phyloP scores from a whole-genome alignment of 2,113 vertebrate species.

The Struthidea cinerea region DNA sequence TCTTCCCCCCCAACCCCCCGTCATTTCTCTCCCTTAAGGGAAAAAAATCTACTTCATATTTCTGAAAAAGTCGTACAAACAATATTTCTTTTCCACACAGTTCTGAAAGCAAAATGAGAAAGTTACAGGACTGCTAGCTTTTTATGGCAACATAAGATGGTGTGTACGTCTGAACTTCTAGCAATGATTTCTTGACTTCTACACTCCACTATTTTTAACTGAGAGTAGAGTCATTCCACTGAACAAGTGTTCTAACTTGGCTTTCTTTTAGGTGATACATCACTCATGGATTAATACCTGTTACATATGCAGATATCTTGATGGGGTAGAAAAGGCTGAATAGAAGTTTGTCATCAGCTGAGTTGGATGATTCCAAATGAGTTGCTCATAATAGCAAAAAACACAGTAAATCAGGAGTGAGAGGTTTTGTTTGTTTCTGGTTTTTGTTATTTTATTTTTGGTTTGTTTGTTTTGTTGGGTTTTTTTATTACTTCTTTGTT shows the following conservation, averaged over 20 bases:
- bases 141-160: background rate
- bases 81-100: background rate
- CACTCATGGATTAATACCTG: background rate
- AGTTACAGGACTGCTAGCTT: background rate
- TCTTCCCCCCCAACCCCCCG: accelerated
- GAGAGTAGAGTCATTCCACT: background rate
- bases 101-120: background rate
- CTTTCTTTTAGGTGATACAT: background rate
- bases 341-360: background rate
- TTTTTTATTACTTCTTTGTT: background rate
- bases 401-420: background rate
- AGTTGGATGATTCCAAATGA: background rate
- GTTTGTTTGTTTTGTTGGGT: accelerated
- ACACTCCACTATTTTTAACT: background rate
- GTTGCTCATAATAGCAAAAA: background rate
- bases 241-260: background rate
- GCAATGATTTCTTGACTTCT: background rate
- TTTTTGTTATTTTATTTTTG: background rate
- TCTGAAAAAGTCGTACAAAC: background rate
- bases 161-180: background rate
- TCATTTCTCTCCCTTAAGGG: background rate
- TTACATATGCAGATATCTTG: background rate
- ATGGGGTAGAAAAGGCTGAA: background rate
- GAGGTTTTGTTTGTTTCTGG: background rate
- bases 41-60: background rate